Evolutionary conservation across 1,140 invertebrate species (phyloP), one percentile per base, ranked within the genome.

Genomic region (Wasmannia auropunctata): DNA sequence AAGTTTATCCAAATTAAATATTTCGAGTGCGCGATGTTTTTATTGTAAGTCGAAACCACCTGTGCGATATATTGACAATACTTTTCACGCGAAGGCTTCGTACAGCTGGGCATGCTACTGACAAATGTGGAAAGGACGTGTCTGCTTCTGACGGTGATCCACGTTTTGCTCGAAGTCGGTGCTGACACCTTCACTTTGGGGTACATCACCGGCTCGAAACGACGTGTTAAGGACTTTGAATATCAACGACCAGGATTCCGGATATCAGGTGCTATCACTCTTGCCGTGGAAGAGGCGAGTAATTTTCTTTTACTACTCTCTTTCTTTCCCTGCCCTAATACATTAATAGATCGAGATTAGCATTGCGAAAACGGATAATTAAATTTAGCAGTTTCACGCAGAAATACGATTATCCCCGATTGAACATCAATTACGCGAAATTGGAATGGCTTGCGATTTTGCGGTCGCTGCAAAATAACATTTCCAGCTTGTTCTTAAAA

Each of bases 191-290:
- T 97, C 91, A 96, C 96, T 31, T 94, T 98, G 63, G 97, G 97
- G n/a, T 98, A 98, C 92, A 94, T 98, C 56, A 98, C 97, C 0
- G 98, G 98, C 0, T 98, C 97, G 1, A 96, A 97, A 89, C 94
- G 98, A 58, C 95, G 96, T 56, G 96, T 96, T 10, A 97, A 97
- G 3, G 97, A 98, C 93, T 95, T 96, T 51, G 97, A 97, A 90
- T 98, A 98, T 93, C 96, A 96, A 60, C 95, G 97, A 85, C 98
- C 98, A 0, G 98, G 97, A 19, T 92, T 96, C 16, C 96, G 96
- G 54, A 97, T 97, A 87, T 97, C 97, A 84, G 98, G 98, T 1
- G 98, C 98, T 25, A 98, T 99, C 86, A 97, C 97, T 0, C 95
- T 98, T 86, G 98, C 98, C 14, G 96, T 97, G 2, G 96, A 96